Conservation (phyloP, 2,888 invertebrate species). For the Eilema sororculum region DNA sequence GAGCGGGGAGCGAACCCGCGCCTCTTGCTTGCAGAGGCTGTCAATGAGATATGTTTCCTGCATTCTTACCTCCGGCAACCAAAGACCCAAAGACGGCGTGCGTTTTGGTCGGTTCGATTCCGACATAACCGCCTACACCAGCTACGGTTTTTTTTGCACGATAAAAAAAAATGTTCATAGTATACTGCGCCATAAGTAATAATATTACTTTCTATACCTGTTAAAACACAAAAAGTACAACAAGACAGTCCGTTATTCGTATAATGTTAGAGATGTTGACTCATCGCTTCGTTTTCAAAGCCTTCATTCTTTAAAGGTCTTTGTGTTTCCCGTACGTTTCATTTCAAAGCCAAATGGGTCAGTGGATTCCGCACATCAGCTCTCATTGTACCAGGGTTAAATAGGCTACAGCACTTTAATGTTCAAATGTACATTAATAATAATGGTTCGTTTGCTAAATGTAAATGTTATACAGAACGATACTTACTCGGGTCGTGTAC, state of each 20-base stretch:
- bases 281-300: slow-evolving; percentile 75
- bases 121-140: no score
- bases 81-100: no score
- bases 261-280: slow-evolving; percentile 69
- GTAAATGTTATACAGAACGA: background rate
- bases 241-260: slow-evolving; percentile 39
- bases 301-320: slow-evolving; percentile 66
- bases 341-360: slow-evolving; percentile 81
- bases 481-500: background rate
- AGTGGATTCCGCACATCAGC: slow-evolving; percentile 67
- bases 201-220: background rate
- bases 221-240: slow-evolving; percentile 27
- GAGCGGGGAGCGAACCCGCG: no score
- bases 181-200: background rate
- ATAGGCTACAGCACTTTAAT: slow-evolving; percentile 39
- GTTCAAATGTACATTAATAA: slow-evolving; percentile 13
- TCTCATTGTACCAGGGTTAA: slow-evolving; percentile 51
- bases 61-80: no score
- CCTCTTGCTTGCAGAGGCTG: no score
- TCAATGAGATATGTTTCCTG: no score
- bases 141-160: no score
- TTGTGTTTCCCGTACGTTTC: slow-evolving; percentile 74
- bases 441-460: slow-evolving; percentile 3
- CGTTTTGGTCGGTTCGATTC: no score
- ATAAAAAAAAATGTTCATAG: background rate